A percentile compares a stretch with the other conserved stretches of the same genome.
phyloP scores from a whole-genome alignment of 2,113 vertebrate genomes.

The Seriola aureovittata region DNA sequence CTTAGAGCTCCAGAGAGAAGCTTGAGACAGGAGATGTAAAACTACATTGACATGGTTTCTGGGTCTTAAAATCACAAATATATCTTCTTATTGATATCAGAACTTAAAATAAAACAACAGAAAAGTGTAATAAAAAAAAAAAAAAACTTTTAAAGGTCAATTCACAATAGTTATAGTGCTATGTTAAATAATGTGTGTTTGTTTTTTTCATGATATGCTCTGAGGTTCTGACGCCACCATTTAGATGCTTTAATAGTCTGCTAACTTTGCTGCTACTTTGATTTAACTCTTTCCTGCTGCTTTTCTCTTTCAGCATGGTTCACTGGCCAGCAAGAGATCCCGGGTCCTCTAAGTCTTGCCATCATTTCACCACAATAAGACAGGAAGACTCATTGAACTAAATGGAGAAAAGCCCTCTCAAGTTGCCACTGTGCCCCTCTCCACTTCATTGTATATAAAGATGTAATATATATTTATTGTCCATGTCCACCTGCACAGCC shows the following conservation, averaged over 20 bases:
- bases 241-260: not conserved
- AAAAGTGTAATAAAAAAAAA: no score
- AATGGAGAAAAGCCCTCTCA: constrained; percentile 20
- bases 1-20: no score
- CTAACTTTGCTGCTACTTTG: not conserved
- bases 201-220: not conserved
- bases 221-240: not conserved
- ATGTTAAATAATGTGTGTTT: not conserved
- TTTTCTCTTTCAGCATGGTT: constrained; percentile 77
- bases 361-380: constrained; percentile 24
- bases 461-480: constrained; percentile 78
- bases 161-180: not conserved
- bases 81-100: no score
- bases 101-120: no score
- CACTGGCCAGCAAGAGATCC: constrained; percentile 85
- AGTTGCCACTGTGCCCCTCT: constrained; percentile 70
- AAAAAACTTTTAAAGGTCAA: not conserved
- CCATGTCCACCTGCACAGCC: constrained; percentile 61
- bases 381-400: constrained; percentile 24
- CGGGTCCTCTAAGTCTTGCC: constrained; percentile 78
- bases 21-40: no score
- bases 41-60: no score
- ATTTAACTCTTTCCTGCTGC: not conserved
- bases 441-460: constrained; percentile 75
- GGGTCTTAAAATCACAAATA: no score